phyloP scores from a whole-genome alignment of 2,113 vertebrate genomes.

The Megaceryle torquata region DNA sequence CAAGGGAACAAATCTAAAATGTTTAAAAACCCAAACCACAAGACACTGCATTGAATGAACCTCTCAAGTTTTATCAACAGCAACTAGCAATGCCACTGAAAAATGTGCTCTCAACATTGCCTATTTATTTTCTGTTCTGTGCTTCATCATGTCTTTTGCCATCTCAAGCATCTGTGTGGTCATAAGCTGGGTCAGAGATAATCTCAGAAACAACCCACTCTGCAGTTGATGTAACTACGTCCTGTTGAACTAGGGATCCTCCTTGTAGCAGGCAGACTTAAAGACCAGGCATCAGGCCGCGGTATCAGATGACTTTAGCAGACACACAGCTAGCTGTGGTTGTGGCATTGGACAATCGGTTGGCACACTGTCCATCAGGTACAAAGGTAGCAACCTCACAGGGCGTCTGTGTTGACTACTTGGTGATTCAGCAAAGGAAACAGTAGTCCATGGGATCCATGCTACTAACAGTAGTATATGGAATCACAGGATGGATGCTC shows the following conservation, averaged over 20 bases:
- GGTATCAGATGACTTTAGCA: not conserved
- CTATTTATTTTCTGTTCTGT: not conserved
- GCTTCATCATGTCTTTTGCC: not conserved
- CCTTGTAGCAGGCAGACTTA: not conserved
- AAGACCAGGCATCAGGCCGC: not conserved
- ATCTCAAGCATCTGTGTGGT: not conserved
- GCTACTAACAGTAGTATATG: not conserved
- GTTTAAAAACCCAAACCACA: not conserved
- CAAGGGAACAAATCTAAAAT: not conserved
- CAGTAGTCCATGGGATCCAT: not conserved
- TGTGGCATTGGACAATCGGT: not conserved
- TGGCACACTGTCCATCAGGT: not conserved
- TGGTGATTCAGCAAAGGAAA: not conserved
- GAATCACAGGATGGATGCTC: not conserved
- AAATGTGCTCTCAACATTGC: not conserved
- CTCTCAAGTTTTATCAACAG: not conserved
- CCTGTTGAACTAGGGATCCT: not conserved
- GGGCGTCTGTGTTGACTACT: not conserved
- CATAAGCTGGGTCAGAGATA: not conserved
- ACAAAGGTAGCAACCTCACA: not conserved
- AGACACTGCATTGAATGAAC: accelerated
- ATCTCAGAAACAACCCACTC: not conserved
- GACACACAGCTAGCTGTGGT: not conserved
- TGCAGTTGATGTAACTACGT: not conserved
- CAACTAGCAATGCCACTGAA: not conserved